Percentiles rank a stretch among this genome's conserved stretches.
phyloP scores from a whole-genome alignment of 2,797 vertebrate genomes.

The Anguilla anguilla region DNA sequence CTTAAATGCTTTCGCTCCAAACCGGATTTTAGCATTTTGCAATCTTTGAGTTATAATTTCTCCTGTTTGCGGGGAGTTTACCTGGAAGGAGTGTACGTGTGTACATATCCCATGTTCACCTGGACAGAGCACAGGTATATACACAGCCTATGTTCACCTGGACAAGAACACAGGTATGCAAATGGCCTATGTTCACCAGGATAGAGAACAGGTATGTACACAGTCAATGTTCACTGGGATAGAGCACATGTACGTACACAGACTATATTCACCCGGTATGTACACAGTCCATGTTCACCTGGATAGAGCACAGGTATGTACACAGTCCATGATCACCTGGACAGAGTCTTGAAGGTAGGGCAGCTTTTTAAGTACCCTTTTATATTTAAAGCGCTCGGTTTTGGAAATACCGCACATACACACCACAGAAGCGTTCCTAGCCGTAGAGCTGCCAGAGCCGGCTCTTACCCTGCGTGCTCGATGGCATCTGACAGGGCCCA shows the following conservation, averaged over 20 bases:
- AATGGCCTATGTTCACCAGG: not conserved
- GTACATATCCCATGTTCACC: conserved; percentile 11
- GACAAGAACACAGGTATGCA: not conserved
- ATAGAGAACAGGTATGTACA: too few relatives aligned
- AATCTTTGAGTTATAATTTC: not conserved
- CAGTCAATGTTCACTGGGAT: not conserved
- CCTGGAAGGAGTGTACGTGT: conserved; percentile 14
- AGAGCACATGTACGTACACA: too few relatives aligned
- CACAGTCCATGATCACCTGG: conserved; percentile 21
- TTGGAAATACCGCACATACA: not conserved
- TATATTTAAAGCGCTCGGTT: conserved; percentile 23
- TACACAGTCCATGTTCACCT: conserved; percentile 17
- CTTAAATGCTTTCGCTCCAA: not conserved
- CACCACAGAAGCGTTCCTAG: conserved; percentile 42
- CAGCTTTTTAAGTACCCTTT: conserved; percentile 5
- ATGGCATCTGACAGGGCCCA: conserved; percentile 66
- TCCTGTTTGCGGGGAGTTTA: not conserved
- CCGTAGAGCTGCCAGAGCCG: conserved; percentile 39
- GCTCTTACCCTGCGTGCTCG: conserved; percentile 38
- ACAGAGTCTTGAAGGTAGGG: not conserved
- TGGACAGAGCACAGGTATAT: conserved; percentile 17
- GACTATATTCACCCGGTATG: too few relatives aligned
- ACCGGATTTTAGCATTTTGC: not conserved
- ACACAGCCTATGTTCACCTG: conserved; percentile 26
- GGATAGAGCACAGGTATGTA: conserved; percentile 19